These are phyloP conservation scores for Parazoanthus swiftii DNA, from an alignment of 92 coral and sea anemone species.

Conservation along the genomic window DNA sequence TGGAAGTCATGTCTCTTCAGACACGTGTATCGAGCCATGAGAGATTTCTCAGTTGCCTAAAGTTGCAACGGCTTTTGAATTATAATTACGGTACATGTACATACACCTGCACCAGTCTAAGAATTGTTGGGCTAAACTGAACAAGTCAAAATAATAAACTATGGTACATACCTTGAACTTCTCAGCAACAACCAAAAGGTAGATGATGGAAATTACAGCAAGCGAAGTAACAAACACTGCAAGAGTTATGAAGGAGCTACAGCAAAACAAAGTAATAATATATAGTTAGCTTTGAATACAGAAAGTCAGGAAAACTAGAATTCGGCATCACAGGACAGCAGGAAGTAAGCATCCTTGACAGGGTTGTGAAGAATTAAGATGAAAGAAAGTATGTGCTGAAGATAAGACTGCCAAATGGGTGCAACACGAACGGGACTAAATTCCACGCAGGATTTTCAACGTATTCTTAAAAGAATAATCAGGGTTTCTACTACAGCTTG, in stretches of 20 bases:
- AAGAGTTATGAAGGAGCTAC: slow-evolving; percentile 49
- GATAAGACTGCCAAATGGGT: no score
- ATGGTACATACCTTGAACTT: slow-evolving; percentile 66
- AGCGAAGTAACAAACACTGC: slow-evolving; percentile 72
- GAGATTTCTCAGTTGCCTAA: no score
- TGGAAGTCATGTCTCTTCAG: no score
- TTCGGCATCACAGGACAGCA: neutral
- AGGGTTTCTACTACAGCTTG: no score
- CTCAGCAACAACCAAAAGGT: slow-evolving; percentile 79
- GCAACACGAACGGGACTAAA: no score
- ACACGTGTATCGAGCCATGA: no score
- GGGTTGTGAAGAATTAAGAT: neutral
- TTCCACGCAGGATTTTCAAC: no score
- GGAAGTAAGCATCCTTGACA: neutral
- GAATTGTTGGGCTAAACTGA: neutral
- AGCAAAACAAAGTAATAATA: neutral
- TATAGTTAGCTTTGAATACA: neutral
- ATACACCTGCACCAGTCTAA: neutral
- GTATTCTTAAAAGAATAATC: no score
- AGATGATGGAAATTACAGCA: slow-evolving; percentile 56
- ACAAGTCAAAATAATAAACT: neutral
- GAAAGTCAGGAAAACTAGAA: no score
- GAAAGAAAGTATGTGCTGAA: no score
- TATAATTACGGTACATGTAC: no score
- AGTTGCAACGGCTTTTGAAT: no score